A percentile compares a stretch with the other conserved stretches of the same genome.
phyloP scores from a whole-genome alignment of 2,113 vertebrate genomes.

The Tiliqua scincoides region DNA sequence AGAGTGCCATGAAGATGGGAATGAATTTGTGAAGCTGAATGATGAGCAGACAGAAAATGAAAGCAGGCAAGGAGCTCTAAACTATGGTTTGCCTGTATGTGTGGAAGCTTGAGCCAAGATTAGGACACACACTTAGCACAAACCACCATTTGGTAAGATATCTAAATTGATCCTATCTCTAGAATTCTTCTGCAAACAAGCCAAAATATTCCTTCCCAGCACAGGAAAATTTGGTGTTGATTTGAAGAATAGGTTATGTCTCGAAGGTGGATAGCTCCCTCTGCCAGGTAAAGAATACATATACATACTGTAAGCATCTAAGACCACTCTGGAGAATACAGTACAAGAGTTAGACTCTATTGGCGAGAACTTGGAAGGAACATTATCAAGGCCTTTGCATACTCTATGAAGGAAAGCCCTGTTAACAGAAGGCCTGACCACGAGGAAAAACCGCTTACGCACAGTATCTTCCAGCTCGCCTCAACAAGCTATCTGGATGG shows the following conservation, averaged over 20 bases:
- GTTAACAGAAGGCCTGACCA: background rate
- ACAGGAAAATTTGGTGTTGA: too few species aligned
- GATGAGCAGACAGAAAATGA: too few species aligned
- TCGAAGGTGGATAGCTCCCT: background rate
- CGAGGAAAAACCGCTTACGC: slow-evolving; percentile 20
- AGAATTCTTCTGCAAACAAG: too few species aligned
- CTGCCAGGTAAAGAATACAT: background rate
- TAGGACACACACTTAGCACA: too few species aligned
- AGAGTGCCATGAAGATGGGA: too few species aligned
- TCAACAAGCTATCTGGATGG: slow-evolving; percentile 13
- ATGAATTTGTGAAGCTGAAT: too few species aligned
- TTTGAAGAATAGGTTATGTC: background rate
- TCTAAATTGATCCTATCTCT: too few species aligned
- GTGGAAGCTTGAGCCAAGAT: too few species aligned
- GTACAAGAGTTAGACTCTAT: background rate
- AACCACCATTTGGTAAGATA: too few species aligned
- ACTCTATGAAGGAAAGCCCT: background rate
- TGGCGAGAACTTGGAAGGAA: background rate
- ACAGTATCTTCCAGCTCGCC: background rate
- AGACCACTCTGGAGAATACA: background rate
- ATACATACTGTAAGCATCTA: background rate
- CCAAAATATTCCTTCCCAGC: too few species aligned
- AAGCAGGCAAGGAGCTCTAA: too few species aligned
- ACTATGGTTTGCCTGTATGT: too few species aligned
- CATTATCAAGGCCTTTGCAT: background rate